Evolutionary conservation across 2,888 invertebrate genomes (phyloP).

Genomic region (Lucinisca nassula): DNA sequence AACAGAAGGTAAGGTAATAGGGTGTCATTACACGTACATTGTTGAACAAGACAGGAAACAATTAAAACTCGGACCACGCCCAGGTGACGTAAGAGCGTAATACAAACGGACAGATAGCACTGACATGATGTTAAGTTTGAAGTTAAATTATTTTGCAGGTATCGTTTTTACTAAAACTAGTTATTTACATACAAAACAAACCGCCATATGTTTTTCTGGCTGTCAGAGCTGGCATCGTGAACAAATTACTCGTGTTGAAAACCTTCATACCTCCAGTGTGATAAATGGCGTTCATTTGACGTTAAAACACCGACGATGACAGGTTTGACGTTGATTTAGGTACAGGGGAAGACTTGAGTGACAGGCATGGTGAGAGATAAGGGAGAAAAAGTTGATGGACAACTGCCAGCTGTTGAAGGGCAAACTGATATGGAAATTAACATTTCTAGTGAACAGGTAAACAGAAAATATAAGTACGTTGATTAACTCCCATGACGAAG

Average conservation of each 20-base stretch:
- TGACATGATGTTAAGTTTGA: too few relatives aligned
- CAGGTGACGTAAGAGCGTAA: too few relatives aligned
- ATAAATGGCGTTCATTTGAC: constrained; percentile 70
- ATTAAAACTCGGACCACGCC: too few relatives aligned
- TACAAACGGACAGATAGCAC: too few relatives aligned
- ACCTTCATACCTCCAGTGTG: constrained; percentile 69
- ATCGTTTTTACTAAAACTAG: not conserved
- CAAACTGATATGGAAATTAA: constrained; percentile 17
- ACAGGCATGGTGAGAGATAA: constrained; percentile 68
- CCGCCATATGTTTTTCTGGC: constrained; percentile 53
- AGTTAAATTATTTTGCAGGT: not conserved
- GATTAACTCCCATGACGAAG: too few relatives aligned
- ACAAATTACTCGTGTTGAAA: constrained; percentile 72
- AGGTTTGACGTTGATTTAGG: constrained; percentile 72
- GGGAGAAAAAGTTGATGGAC: constrained; percentile 56
- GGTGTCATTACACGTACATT: too few relatives aligned
- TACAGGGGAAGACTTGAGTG: constrained; percentile 55
- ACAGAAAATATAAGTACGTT: too few relatives aligned
- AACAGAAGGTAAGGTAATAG: too few relatives aligned
- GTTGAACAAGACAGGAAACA: too few relatives aligned
- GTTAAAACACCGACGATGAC: constrained; percentile 70
- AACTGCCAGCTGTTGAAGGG: constrained; percentile 61
- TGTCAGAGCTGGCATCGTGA: constrained; percentile 63
- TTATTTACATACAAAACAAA: not conserved
- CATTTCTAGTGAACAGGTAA: too few relatives aligned